Conservation (phyloP, 2,888 invertebrate genomes). For the Lasioglossum oenotherae region DNA sequence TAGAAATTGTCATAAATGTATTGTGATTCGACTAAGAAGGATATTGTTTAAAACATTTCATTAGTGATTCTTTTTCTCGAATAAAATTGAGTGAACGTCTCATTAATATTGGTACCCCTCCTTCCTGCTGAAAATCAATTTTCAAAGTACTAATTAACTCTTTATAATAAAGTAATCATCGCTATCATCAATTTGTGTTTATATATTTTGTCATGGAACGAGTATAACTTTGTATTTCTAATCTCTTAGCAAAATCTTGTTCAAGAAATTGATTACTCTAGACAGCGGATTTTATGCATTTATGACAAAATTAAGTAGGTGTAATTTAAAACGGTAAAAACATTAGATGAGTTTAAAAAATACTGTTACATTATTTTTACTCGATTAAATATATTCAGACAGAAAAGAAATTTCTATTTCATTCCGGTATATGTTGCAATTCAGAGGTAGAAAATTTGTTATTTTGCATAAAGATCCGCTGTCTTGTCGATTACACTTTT, state of each 20-base stretch:
- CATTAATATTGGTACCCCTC: not conserved
- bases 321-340: no score
- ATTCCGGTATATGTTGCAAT: no score
- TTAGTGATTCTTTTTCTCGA: slow-evolving; percentile 32
- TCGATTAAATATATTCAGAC: no score
- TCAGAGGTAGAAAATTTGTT: no score
- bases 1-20: slow-evolving; percentile 46
- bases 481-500: not conserved
- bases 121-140: not conserved
- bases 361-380: no score
- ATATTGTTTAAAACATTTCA: slow-evolving; percentile 33
- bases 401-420: no score
- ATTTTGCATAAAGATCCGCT: no score
- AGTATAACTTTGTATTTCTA: not conserved
- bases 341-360: no score
- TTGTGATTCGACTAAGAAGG: slow-evolving; percentile 21
- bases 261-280: not conserved
- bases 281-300: no score
- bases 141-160: not conserved
- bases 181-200: not conserved
- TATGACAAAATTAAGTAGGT: no score
- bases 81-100: slow-evolving; percentile 36
- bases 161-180: not conserved
- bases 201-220: not conserved
- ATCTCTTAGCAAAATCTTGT: not conserved